Base-by-base conservation (phyloP, 2,797 vertebrate species). In the Helarctos malayanus region DNA sequence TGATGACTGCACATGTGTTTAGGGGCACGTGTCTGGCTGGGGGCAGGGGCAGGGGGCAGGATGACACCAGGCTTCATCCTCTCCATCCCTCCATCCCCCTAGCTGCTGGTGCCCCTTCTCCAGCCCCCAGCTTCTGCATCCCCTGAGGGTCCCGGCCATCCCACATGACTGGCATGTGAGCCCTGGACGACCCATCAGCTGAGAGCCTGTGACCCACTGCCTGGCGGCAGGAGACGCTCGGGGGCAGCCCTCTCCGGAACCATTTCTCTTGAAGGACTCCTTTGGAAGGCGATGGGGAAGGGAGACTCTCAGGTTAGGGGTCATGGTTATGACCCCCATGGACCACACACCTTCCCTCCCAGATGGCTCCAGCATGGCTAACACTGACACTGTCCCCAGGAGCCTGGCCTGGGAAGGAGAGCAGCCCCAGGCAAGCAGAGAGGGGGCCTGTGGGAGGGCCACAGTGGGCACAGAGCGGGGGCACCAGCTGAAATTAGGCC, bases 141-240 rank as follows among this genome's bases (percentile, higher is more conserved):
- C 49, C 23, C 57, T 0, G 0, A 81, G 80, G 91, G 83, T 57
- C 90, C 89, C 3, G 5, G 89, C 61, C 71, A 2, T 47, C 41
- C 54, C 95, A 96, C 35, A 4, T 92, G 94, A 87, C 75, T 23
- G 27, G 75, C 68, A 27, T 61, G 86, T 95, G 88, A 85, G 47
- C 38, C 61, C 81, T 14, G 82, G 59, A 19, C 0, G 16, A 35
- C 73, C 78, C 35, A 1, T 96, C 94, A 88, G 92, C 96, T 85
- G 97, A 94, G 56, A 92, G 84, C 96, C 84, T 0, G 0, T 85
- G 95, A 92, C 78, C 81, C 18, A 11, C 23, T 27, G 89, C 47
- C 91, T 75, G 69, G 73, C 8, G 16, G 45, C 73, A 84, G 93
- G 91, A 79, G 61, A 41, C 3, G 1, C 12, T 86, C 59, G 49